Conservation (phyloP, 2,888 invertebrate species). For the Phoenoteleia sp. region DNA sequence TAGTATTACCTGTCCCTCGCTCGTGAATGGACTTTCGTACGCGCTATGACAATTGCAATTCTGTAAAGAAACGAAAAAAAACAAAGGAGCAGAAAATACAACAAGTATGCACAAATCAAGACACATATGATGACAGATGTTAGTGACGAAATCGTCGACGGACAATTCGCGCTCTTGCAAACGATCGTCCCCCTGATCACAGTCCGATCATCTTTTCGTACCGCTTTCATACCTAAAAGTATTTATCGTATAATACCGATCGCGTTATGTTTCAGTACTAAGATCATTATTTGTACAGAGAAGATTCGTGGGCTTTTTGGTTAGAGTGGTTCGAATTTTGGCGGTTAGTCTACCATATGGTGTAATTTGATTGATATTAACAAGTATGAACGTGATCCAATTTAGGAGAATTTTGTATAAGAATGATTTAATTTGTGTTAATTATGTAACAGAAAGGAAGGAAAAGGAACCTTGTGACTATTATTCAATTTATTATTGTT, state of each 20-base stretch:
- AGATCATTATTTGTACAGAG: no score
- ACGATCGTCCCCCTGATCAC: slow-evolving; percentile 52
- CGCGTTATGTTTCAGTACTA: slow-evolving; percentile 6
- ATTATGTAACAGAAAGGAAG: no score
- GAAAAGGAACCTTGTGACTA: no score
- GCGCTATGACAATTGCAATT: slow-evolving; percentile 58
- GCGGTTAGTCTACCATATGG: no score
- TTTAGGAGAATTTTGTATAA: no score
- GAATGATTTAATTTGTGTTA: no score
- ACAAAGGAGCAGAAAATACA: slow-evolving; percentile 16
- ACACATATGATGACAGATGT: slow-evolving; percentile 49
- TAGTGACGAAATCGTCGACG: slow-evolving; percentile 36
- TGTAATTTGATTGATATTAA: no score
- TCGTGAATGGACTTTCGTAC: slow-evolving; percentile 46
- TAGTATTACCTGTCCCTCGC: slow-evolving; percentile 53
- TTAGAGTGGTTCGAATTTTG: no score
- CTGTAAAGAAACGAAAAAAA: slow-evolving; percentile 54
- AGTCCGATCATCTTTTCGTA: slow-evolving; percentile 36
- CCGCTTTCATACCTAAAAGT: slow-evolving; percentile 57
- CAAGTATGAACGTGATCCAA: no score
- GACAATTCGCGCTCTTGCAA: slow-evolving; percentile 41
- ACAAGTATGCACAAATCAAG: slow-evolving; percentile 35
- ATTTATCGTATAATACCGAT: slow-evolving; percentile 44
- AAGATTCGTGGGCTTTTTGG: no score
- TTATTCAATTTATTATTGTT: no score